Evolutionary conservation across 1,140 invertebrate species (phyloP).

Genomic region (Ceratina japonica): DNA sequence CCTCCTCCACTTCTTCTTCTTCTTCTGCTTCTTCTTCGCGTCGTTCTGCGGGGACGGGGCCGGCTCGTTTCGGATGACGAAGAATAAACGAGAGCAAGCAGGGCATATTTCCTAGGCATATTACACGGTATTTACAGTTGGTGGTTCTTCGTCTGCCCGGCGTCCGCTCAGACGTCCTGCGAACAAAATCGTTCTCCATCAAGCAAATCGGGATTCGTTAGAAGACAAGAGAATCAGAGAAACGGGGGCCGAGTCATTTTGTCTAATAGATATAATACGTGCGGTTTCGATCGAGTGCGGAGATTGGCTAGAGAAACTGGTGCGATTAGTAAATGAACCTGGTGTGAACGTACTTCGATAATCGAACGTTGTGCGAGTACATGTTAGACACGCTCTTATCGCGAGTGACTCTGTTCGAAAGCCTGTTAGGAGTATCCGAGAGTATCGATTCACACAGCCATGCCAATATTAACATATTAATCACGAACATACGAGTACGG

Average conservation of each 20-base stretch:
- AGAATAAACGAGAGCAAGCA: conserved; percentile 62
- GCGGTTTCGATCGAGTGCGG: not conserved
- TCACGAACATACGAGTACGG: not conserved
- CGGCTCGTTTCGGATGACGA: conserved; percentile 27
- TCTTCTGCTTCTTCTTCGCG: not conserved
- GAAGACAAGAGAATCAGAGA: no score
- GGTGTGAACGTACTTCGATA: not conserved
- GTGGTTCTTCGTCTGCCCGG: conserved; percentile 62
- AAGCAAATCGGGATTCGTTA: no score
- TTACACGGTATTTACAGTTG: conserved; percentile 76
- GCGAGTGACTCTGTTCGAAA: not conserved
- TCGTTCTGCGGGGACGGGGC: conserved; percentile 17
- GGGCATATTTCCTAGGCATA: conserved; percentile 70
- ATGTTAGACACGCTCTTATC: conserved; percentile 7
- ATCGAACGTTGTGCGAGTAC: not conserved
- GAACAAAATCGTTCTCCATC: conserved; percentile 30
- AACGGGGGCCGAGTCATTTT: no score
- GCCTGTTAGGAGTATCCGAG: not conserved
- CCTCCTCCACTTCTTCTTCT: no score
- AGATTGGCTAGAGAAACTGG: conserved; percentile 6
- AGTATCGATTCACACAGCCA: not conserved
- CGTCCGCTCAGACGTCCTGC: conserved; percentile 69
- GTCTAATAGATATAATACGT: no score
- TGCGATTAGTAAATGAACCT: conserved; percentile 12
- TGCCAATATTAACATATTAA: conserved; percentile 21